A percentile compares a stretch with the other conserved stretches of the same genome.
Evolutionary conservation across 2,113 vertebrate species (phyloP).

Genomic region (Megaceryle torquata): DNA sequence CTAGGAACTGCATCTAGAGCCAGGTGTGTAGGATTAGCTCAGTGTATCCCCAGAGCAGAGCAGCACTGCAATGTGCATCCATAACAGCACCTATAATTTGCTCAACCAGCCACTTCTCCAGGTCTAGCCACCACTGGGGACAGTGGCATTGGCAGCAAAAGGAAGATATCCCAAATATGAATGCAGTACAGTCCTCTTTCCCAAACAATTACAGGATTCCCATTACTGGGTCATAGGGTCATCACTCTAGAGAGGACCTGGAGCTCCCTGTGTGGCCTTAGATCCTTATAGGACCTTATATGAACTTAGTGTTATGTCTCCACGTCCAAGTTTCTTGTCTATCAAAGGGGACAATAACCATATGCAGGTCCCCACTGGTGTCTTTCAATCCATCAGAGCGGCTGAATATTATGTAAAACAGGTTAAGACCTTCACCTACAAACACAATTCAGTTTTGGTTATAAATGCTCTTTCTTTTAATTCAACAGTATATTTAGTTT

Average conservation of each 20-base stretch:
- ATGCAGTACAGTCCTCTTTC: neutral
- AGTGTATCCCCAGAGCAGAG: neutral
- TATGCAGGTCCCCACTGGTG: fast-evolving
- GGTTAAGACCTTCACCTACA: neutral
- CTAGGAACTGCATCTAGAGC: neutral
- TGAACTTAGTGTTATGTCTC: neutral
- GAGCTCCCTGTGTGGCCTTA: neutral
- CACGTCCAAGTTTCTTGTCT: neutral
- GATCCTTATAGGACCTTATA: neutral
- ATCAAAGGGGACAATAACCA: neutral
- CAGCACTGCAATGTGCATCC: neutral
- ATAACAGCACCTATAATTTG: neutral
- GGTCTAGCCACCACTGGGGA: neutral
- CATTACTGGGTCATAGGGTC: fast-evolving
- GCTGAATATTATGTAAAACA: neutral
- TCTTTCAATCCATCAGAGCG: neutral
- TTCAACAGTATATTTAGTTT: neutral
- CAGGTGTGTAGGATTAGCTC: neutral
- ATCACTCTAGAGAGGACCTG: neutral
- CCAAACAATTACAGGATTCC: neutral
- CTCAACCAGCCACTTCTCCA: neutral
- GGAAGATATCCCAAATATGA: neutral
- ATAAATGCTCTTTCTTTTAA: neutral
- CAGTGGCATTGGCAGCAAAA: neutral
- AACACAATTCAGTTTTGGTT: neutral